Percentiles rank a stretch among this genome's conserved stretches.
Conservation (phyloP, 2,888 invertebrate species). For the Noctua pronuba region DNA sequence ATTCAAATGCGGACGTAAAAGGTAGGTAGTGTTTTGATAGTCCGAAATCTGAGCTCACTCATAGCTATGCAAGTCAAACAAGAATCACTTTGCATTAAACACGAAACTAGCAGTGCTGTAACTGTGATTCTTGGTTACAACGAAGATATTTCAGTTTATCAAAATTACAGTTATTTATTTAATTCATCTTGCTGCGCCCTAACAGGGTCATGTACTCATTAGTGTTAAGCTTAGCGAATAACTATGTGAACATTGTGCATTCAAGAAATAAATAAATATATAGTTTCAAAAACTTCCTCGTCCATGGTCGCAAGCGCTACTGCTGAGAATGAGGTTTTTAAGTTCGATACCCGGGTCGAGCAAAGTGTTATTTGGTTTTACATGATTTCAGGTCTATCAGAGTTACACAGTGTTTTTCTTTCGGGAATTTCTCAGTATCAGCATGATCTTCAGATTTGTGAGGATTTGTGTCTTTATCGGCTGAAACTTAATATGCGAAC, state of each 20-base stretch:
- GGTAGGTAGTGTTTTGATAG: slow-evolving; percentile 16
- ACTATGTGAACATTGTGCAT: too few relatives aligned
- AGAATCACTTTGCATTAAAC: slow-evolving; percentile 18
- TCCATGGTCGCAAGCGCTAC: not conserved
- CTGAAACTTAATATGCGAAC: not conserved
- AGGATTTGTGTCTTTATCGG: not conserved
- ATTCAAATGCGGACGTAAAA: slow-evolving; percentile 37
- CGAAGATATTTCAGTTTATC: not conserved
- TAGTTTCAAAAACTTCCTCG: not conserved
- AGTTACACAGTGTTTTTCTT: not conserved
- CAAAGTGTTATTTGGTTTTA: not conserved
- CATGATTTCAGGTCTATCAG: not conserved
- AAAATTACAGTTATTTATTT: too few relatives aligned
- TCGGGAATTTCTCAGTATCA: not conserved
- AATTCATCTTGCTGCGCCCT: too few relatives aligned
- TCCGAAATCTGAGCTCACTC: slow-evolving; percentile 22
- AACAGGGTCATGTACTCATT: too few relatives aligned
- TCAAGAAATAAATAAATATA: too few relatives aligned
- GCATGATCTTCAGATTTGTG: not conserved
- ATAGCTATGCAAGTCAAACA: slow-evolving; percentile 14
- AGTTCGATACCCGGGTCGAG: not conserved
- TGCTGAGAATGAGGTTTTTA: too few relatives aligned
- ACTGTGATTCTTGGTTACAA: not conserved
- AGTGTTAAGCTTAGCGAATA: too few relatives aligned
- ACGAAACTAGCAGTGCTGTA: not conserved